Percentiles rank a stretch among this genome's conserved stretches.
These are phyloP conservation scores for Sminthurinus signatus DNA, from an alignment of 1,140 invertebrate species.

Conservation along the genomic window DNA sequence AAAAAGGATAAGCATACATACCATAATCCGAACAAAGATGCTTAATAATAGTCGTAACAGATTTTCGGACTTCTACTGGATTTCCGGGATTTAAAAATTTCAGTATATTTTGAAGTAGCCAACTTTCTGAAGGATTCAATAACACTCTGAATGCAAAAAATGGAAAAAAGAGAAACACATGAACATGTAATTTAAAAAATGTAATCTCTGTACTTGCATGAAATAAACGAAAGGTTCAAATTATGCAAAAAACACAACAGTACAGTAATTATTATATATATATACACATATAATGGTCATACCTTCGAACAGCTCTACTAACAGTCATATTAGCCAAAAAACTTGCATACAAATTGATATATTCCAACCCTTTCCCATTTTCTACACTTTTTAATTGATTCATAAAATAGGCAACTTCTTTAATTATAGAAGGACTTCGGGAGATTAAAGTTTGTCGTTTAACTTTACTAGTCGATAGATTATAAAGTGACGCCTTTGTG, in stretches of 20 bases:
- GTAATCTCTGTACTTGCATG: neutral
- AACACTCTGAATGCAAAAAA: slow-evolving; percentile 2
- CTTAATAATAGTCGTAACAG: neutral
- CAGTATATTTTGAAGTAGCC: neutral
- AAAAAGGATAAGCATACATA: neutral
- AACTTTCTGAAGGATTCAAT: neutral
- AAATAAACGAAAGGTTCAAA: neutral
- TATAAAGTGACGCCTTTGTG: neutral
- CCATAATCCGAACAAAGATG: slow-evolving; percentile 1
- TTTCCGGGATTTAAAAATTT: neutral
- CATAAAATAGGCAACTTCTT: neutral
- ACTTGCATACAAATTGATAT: neutral
- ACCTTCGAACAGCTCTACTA: slow-evolving; percentile 5
- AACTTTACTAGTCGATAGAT: neutral
- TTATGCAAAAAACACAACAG: neutral
- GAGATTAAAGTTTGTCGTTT: neutral
- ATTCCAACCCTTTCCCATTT: neutral
- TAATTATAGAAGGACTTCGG: neutral
- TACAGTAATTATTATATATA: neutral
- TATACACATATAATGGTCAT: neutral
- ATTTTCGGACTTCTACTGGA: neutral
- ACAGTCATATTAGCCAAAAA: slow-evolving; percentile 7
- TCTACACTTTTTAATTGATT: neutral
- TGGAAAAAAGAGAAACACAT: neutral
- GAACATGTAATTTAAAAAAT: neutral